Percentiles rank a stretch among this genome's conserved stretches.
Conservation (phyloP, 2,113 vertebrate genomes). For the Notothenia coriiceps region DNA sequence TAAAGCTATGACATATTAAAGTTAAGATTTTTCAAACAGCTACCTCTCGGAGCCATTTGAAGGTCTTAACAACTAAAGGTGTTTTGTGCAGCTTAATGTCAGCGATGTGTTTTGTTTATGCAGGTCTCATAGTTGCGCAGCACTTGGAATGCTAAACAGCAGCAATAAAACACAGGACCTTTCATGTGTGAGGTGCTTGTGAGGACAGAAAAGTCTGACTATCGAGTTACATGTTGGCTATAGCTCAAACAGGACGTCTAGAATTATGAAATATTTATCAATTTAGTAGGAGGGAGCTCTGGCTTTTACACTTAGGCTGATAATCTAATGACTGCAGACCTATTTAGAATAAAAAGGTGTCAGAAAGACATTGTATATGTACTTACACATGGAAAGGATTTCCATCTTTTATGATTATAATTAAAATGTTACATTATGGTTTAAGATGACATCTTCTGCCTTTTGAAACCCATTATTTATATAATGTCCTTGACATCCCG, state of each 20-base stretch:
- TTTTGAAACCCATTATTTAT: slow-evolving; percentile 16
- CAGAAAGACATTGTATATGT: slow-evolving; percentile 10
- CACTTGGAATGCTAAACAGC: slow-evolving; percentile 54
- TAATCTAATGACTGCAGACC: slow-evolving; percentile 54
- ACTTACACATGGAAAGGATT: background rate
- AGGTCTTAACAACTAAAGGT: background rate
- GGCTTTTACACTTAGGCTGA: slow-evolving; percentile 55
- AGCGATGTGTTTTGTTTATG: slow-evolving; percentile 42
- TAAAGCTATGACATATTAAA: background rate
- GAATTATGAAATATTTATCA: slow-evolving; percentile 65
- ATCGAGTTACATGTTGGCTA: slow-evolving; percentile 22
- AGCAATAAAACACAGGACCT: slow-evolving; percentile 55
- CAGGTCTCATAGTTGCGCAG: slow-evolving; percentile 28
- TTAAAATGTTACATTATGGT: background rate
- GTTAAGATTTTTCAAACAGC: background rate
- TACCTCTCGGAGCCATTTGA: background rate
- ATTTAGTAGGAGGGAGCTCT: slow-evolving; percentile 18
- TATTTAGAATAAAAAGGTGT: slow-evolving; percentile 47
- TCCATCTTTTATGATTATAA: slow-evolving; percentile 3
- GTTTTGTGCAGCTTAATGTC: slow-evolving; percentile 25
- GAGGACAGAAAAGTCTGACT: slow-evolving; percentile 46
- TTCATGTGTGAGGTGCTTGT: slow-evolving; percentile 44
- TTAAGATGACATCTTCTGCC: background rate
- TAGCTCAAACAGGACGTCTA: slow-evolving; percentile 55
- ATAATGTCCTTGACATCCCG: slow-evolving; percentile 3